Evolutionary conservation across 2,888 invertebrate species (phyloP).

Genomic region (Lottia scabra): DNA sequence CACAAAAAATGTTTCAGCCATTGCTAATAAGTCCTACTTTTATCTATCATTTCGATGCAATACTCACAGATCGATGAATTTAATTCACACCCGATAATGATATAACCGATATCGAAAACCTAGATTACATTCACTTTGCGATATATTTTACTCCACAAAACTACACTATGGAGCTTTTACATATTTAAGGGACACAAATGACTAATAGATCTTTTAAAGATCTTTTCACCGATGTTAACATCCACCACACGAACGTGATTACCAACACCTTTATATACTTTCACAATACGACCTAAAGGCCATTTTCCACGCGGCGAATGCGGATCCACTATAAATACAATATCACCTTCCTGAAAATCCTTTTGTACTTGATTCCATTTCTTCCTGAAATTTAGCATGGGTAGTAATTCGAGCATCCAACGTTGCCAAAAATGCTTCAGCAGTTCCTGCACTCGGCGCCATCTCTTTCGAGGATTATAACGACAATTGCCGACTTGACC

Average conservation of each 20-base stretch:
- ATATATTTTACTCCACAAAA: no score
- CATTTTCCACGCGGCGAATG: conserved; percentile 29
- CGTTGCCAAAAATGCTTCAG: conserved; percentile 31
- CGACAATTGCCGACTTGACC: conserved; percentile 22
- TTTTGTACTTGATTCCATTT: conserved; percentile 22
- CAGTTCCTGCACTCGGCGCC: conserved; percentile 33
- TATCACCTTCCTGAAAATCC: conserved; percentile 27
- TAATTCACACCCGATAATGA: no score
- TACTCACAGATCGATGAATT: no score
- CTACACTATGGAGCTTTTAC: no score
- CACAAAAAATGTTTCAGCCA: no score
- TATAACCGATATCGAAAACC: no score
- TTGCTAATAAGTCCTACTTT: no score
- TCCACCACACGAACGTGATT: no score
- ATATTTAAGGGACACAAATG: not conserved
- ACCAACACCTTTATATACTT: conserved; percentile 25
- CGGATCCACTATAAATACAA: conserved; percentile 28
- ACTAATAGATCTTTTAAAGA: not conserved
- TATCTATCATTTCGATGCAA: no score
- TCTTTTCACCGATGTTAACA: not conserved
- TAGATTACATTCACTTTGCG: no score
- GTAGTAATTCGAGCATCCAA: conserved; percentile 30
- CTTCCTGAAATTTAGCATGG: conserved; percentile 12
- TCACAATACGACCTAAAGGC: conserved; percentile 25
- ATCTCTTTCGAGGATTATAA: conserved; percentile 16